Evolutionary conservation across 2,888 invertebrate genomes (phyloP).

Genomic region (Clostera curtula): DNA sequence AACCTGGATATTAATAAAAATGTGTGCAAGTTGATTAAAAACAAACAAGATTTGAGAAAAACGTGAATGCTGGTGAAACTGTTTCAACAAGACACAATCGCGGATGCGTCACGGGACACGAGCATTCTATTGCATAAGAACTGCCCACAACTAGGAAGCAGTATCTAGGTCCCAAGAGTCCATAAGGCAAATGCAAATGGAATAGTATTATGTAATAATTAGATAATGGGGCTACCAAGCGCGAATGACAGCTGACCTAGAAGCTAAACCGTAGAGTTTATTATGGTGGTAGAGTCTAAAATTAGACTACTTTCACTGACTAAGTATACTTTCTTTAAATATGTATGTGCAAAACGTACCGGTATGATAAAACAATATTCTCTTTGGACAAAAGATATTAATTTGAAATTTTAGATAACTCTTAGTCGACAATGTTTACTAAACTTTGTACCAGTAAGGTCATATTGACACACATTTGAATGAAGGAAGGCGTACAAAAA

Average conservation of each 20-base stretch:
- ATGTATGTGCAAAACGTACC: too few species aligned
- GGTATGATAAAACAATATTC: too few species aligned
- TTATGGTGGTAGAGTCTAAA: constrained; percentile 33
- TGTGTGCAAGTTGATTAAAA: too few species aligned
- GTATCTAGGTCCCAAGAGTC: constrained; percentile 35
- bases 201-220: constrained; percentile 48
- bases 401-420: too few species aligned
- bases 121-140: constrained; percentile 40
- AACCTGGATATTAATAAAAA: too few species aligned
- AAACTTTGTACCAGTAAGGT: too few species aligned
- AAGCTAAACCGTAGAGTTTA: constrained; percentile 26
- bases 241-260: constrained; percentile 25
- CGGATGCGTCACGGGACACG: constrained; percentile 24
- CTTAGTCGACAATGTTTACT: too few species aligned
- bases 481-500: constrained; percentile 16
- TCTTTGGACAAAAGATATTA: too few species aligned
- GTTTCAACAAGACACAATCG: constrained; percentile 20
- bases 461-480: too few species aligned
- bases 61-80: too few species aligned
- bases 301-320: constrained; percentile 47
- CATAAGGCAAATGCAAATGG: constrained; percentile 41
- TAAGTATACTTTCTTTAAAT: too few species aligned
- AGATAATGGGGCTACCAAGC: constrained; percentile 39
- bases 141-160: constrained; percentile 35
- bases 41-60: too few species aligned